A percentile compares a stretch with the other conserved stretches of the same genome.
Conservation (phyloP, 1,140 invertebrate species). For the Gryllus bimaculatus region DNA sequence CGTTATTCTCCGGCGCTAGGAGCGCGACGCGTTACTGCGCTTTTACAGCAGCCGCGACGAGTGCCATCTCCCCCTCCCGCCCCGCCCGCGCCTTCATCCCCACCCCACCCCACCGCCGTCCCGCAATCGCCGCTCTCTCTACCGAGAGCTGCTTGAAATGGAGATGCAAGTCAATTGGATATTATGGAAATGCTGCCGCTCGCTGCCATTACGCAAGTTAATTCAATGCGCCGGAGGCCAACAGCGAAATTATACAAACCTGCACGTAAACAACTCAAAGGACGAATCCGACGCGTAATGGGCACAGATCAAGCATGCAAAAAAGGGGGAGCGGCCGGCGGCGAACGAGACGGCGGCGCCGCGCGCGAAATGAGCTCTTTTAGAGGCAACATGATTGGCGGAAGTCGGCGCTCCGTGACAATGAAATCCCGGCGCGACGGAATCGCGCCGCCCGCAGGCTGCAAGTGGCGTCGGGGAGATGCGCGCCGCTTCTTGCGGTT, state of each 20-base stretch:
- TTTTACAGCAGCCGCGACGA: too few relatives aligned
- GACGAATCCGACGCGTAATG: background rate
- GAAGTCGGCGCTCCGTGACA: background rate
- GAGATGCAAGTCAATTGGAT: constrained; percentile 4
- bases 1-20: too few relatives aligned
- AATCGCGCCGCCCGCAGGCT: background rate
- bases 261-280: constrained; percentile 4
- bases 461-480: background rate
- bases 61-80: too few relatives aligned
- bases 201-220: background rate
- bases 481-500: background rate
- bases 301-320: background rate
- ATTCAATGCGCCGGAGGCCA: background rate
- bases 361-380: background rate
- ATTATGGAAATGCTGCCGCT: background rate
- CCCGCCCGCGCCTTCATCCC: too few relatives aligned
- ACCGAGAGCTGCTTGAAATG: background rate
- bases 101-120: too few relatives aligned
- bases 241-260: constrained; percentile 1
- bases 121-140: too few relatives aligned
- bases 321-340: background rate
- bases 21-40: too few relatives aligned
- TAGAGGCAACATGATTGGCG: background rate
- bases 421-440: background rate
- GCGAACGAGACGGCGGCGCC: background rate